Base-by-base conservation (phyloP, 1,140 invertebrate species). In the Homarus americanus region DNA sequence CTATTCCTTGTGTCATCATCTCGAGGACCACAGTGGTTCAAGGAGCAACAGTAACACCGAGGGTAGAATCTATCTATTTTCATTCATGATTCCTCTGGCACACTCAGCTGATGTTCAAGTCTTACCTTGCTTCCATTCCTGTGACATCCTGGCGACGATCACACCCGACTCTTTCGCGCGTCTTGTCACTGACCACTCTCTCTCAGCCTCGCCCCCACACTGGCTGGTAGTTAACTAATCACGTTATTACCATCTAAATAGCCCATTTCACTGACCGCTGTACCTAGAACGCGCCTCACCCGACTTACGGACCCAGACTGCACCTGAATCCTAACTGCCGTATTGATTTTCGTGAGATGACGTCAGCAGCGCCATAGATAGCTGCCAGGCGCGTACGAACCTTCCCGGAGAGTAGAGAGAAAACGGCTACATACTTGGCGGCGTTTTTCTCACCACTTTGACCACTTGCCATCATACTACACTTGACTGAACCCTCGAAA, bases 331-430 rank as follows among this genome's bases (percentile, higher is more conserved):
- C 63, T 82, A 80, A 82, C 79, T 82, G 79, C 49, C 49, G 79
- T 82, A 82, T 82, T 82, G 79, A 82, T 82, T 82, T 82, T 82
- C 79, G 49, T 36, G 79, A 63, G 44, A 38, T 82, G 79, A 82
- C 79, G 79, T 82, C 79, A 82, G 79, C 53, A 63, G 63, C 79
- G 79, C 79, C 79, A 58, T 82, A 82, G 79, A 82, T 53, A 82
- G 79, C 79, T 63, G 49, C 28, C 49, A 28, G 79, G 79, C 79
- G 79, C 63, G 63, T 58, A 58, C 34, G 24, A 58, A 34, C 79
- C 79, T 63, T 82, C 79, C 49, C 63, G 4, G 5, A 28, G 1
- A 69, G n/a, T 32, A 32, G 0, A 32, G 12, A 69, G 63, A 69
- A 69, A 69, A 69, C 63, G 63, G 63, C 3, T 7, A 24, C 17